Conservation (phyloP, 2,797 vertebrate genomes). For the Psittacula echo region DNA sequence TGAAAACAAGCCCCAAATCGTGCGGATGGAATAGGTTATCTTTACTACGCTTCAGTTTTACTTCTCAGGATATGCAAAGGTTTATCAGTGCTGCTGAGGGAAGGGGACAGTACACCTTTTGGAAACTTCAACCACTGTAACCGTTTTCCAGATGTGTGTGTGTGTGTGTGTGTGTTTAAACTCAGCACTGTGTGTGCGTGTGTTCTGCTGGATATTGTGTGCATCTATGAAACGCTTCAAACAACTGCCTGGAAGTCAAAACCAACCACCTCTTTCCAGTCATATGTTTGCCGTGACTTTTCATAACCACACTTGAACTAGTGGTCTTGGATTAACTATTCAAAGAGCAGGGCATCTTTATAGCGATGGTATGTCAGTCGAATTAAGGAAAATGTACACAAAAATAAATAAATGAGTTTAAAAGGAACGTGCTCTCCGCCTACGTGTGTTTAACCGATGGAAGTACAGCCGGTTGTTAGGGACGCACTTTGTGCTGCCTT, state of each 20-base stretch:
- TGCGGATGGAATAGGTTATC: neutral
- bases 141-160: constrained; percentile 31
- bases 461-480: neutral
- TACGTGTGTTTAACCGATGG: neutral
- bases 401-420: constrained; percentile 73
- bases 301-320: constrained; percentile 67
- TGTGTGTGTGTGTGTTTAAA: neutral
- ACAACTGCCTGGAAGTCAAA: constrained; percentile 61
- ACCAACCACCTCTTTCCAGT: constrained; percentile 68
- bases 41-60: constrained; percentile 7
- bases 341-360: constrained; percentile 67
- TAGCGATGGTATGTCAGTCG: constrained; percentile 63
- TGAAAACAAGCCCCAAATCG: neutral
- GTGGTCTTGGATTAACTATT: constrained; percentile 54
- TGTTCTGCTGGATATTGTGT: constrained; percentile 58
- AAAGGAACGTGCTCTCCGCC: neutral
- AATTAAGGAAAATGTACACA: constrained; percentile 72
- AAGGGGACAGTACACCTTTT: constrained; percentile 59
- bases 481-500: neutral
- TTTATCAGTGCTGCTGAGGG: constrained; percentile 69
- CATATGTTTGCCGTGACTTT: constrained; percentile 68
- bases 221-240: constrained; percentile 63
- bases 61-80: constrained; percentile 71
- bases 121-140: constrained; percentile 53
- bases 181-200: constrained; percentile 44